Base-by-base conservation (phyloP, 2,797 vertebrate species). In the Gymnothorax reevesii region DNA sequence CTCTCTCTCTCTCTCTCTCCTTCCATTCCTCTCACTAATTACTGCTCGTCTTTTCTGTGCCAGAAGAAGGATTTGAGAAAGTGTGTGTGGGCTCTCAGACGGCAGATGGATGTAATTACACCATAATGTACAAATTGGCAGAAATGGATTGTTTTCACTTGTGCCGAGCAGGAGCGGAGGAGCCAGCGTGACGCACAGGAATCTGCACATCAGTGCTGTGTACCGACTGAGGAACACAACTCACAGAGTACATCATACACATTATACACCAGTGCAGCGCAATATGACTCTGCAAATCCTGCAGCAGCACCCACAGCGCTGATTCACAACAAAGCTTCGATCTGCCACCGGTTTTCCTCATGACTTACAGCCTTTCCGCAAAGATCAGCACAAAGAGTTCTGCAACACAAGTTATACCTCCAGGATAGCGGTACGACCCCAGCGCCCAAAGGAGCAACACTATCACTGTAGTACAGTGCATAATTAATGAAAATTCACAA, bases 41-140 rank as follows among this genome's bases (percentile, higher is more conserved):
- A 82, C 80, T 57, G 80, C 80, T 22, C 57, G 49, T 55, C 79
- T 55, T 82, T 55, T 82, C 79, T 20, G 27, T 82, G 80, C 80
- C 52, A 82, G 9, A n/a, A 80, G 80, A 10, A 52, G 55, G 77
- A 52, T 33, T 15, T 17, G 12, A 2, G 71, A 22, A 7, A 59
- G 25, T 83, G 49, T 83, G 80, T 83, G 80, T 83, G 80, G 55
- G 80, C 57, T 59, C 52, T 57, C 80, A 83, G 57, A 83, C n/a
- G 27, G 57, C 80, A 83, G 54, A 83, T 83, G 80, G 80, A 83
- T 57, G n/a, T 83, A 83, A 83, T 83, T 83, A 83, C 57, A 59
- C 55, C 80, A 59, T 83, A 83, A 83, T 59, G 55, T 57, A 82
- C 52, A 82, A 82, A 82, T 82, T 83, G 80, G 55, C 80, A 59